These are phyloP conservation scores for Eulemur macaco DNA, from an alignment of 2,113 vertebrate genomes.

Conservation along the genomic window DNA sequence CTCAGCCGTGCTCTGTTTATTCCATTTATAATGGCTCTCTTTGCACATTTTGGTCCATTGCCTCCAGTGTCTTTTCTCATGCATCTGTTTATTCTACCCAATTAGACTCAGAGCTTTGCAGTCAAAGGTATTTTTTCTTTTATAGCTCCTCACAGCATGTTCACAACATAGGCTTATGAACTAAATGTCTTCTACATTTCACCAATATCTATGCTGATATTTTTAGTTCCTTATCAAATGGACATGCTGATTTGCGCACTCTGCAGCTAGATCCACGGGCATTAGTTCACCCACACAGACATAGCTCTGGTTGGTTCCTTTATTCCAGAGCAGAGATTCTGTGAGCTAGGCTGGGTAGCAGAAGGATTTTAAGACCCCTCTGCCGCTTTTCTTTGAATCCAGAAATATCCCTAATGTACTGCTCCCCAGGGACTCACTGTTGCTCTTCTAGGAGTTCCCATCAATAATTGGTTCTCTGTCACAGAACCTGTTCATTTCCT, in stretches of 20 bases:
- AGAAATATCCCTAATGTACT: neutral
- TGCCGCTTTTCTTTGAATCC: neutral
- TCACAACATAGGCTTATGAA: neutral
- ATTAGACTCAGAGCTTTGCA: slow-evolving; percentile 21
- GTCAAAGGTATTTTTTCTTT: slow-evolving; percentile 29
- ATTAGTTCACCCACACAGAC: neutral
- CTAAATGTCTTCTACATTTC: neutral
- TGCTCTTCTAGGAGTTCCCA: neutral
- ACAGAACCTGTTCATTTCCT: neutral
- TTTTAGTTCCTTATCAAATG: neutral
- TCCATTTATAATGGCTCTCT: neutral
- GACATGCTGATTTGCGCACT: neutral
- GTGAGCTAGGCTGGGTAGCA: neutral
- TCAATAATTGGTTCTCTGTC: neutral
- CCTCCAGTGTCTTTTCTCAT: slow-evolving; percentile 38
- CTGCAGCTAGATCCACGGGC: neutral
- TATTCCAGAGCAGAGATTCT: neutral
- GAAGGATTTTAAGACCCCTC: neutral
- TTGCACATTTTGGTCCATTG: slow-evolving; percentile 16
- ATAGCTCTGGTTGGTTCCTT: neutral
- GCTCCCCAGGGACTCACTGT: accelerated
- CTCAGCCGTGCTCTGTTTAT: neutral
- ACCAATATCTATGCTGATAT: neutral
- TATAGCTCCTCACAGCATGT: slow-evolving; percentile 11
- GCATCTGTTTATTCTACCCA: slow-evolving; percentile 64